Conservation (phyloP, 2,113 vertebrate species). For the Climacteris rufus region DNA sequence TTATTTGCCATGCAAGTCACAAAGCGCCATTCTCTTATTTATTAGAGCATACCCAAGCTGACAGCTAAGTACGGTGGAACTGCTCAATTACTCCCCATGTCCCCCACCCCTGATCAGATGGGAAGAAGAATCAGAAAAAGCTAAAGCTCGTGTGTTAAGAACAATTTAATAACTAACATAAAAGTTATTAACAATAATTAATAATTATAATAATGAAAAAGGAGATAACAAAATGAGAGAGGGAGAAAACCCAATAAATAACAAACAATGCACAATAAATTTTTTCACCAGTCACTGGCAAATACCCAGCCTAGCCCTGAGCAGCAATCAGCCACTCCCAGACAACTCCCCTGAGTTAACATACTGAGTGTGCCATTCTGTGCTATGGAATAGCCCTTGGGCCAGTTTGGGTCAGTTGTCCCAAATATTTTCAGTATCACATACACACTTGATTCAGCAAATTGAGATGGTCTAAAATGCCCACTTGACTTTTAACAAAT, state of each 20-base stretch:
- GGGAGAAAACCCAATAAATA: not conserved
- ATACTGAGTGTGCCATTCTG: rapidly evolving
- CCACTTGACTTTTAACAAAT: not conserved
- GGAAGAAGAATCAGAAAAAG: not conserved
- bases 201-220: not conserved
- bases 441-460: not conserved
- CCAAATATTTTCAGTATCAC: not conserved
- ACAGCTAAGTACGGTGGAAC: not conserved
- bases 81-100: rapidly evolving
- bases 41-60: not conserved
- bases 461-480: not conserved
- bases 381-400: rapidly evolving
- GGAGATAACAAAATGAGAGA: not conserved
- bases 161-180: not conserved
- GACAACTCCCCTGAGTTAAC: rapidly evolving
- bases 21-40: not conserved
- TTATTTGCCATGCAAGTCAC: not conserved
- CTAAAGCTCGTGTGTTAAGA: not conserved
- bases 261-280: not conserved
- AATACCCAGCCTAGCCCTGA: not conserved
- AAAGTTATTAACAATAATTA: not conserved
- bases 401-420: not conserved
- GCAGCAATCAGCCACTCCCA: not conserved
- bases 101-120: rapidly evolving
- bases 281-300: not conserved